A percentile compares a stretch with the other conserved stretches of the same genome.
Conservation (phyloP, 2,113 vertebrate species). For the Alligator sinensis region DNA sequence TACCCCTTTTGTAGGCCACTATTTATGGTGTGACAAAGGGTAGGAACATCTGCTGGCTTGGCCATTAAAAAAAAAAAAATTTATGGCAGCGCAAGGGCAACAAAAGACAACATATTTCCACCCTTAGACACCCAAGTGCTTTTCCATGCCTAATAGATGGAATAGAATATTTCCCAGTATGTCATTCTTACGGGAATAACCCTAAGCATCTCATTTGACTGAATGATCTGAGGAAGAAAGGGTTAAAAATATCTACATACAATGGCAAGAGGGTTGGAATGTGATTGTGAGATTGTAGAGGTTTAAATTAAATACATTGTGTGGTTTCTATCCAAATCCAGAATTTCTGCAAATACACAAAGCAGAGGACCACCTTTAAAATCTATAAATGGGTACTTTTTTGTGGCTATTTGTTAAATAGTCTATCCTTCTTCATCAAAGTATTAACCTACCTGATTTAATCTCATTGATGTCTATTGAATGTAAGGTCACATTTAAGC, state of each 20-base stretch:
- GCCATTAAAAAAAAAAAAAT: too few species aligned
- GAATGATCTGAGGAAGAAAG: neutral
- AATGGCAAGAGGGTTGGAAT: neutral
- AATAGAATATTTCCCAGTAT: too few species aligned
- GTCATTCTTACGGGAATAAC: fast-evolving
- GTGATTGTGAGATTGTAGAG: neutral
- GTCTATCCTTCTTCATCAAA: neutral
- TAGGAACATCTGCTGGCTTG: too few species aligned
- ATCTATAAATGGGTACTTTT: neutral
- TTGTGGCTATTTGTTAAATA: neutral
- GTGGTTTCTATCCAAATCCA: neutral
- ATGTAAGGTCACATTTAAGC: slow-evolving; percentile 1
- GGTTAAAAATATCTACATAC: neutral
- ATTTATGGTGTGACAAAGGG: too few species aligned
- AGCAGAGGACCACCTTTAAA: neutral
- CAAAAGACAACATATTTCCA: too few species aligned
- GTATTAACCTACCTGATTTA: neutral
- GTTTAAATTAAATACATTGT: neutral
- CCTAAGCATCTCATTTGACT: neutral
- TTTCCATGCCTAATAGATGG: too few species aligned
- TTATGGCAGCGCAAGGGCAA: too few species aligned
- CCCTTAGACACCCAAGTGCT: too few species aligned
- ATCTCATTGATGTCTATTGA: neutral
- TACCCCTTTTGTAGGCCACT: too few species aligned
- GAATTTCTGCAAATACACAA: neutral